Evolutionary conservation across 1,140 invertebrate genomes (phyloP).

Genomic region (Magallana gigas): DNA sequence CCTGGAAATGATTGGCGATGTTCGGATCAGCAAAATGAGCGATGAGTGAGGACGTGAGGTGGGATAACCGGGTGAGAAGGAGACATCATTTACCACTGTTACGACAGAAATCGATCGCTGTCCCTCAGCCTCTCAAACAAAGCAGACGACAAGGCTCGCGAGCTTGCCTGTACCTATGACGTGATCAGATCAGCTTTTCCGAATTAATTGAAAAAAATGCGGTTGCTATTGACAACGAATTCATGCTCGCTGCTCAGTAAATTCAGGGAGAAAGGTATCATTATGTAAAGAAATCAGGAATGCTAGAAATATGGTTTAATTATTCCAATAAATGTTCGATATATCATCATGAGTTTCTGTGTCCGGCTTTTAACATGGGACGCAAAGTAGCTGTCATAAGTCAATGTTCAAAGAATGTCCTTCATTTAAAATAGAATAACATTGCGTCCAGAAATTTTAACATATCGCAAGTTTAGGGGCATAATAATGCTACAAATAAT

Average conservation of each 20-base stretch:
- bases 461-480: too few relatives aligned
- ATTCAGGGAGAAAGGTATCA: too few relatives aligned
- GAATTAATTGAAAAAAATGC: constrained; percentile 32
- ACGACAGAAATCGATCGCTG: not conserved
- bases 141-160: constrained; percentile 20
- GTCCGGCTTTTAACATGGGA: too few relatives aligned
- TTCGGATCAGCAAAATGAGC: not conserved
- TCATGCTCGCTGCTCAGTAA: not conserved
- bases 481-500: too few relatives aligned
- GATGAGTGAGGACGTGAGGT: not conserved
- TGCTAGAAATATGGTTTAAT: too few relatives aligned
- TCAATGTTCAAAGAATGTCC: too few relatives aligned
- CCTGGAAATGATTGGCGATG: constrained; percentile 6
- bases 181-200: constrained; percentile 23
- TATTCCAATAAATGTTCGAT: too few relatives aligned
- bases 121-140: not conserved
- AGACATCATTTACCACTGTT: not conserved
- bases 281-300: too few relatives aligned
- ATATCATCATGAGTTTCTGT: too few relatives aligned
- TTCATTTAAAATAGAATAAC: too few relatives aligned
- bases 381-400: too few relatives aligned
- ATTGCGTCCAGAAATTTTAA: too few relatives aligned
- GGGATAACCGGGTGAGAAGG: not conserved
- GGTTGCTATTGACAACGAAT: constrained; percentile 30
- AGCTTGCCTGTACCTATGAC: not conserved